A percentile compares a stretch with the other conserved stretches of the same genome.
Conservation (phyloP, 2,888 invertebrate genomes). For the Nomada ruficornis region DNA sequence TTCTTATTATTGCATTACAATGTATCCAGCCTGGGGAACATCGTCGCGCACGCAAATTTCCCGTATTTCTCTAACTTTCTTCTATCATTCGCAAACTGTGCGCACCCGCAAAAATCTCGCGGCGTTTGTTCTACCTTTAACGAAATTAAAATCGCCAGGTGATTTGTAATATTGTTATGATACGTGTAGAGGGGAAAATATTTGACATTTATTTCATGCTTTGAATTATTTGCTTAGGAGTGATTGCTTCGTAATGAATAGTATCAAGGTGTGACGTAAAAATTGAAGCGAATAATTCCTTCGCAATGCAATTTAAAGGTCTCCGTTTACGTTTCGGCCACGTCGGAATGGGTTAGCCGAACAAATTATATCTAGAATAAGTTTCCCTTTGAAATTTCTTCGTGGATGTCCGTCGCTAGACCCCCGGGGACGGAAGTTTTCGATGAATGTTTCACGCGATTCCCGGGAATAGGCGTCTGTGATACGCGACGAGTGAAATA, state of each 20-base stretch:
- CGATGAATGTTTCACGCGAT: conserved; percentile 55
- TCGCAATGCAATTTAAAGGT: conserved; percentile 35
- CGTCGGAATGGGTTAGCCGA: conserved; percentile 46
- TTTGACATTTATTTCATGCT: too few species aligned
- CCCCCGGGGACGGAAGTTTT: conserved; percentile 22
- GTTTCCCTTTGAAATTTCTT: conserved; percentile 25
- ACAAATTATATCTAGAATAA: conserved; percentile 60
- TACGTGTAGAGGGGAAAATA: too few species aligned
- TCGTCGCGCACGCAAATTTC: background rate
- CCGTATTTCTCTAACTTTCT: conserved; percentile 10
- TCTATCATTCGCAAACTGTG: too few species aligned
- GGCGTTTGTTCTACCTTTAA: background rate
- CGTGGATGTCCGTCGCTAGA: background rate
- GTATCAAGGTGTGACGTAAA: too few species aligned
- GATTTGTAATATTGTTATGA: too few species aligned
- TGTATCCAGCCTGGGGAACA: conserved; percentile 20
- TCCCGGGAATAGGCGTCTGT: conserved; percentile 36
- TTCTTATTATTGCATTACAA: conserved; percentile 45
- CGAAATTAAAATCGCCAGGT: background rate
- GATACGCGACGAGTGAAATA: conserved; percentile 51
- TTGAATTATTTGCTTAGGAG: too few species aligned
- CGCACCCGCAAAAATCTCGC: background rate
- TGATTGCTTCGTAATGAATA: background rate
- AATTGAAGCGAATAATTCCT: conserved; percentile 41
- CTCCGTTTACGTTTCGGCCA: conserved; percentile 41